Conservation (phyloP, 2,888 invertebrate genomes). For the Dyspetes luteomarginatus region DNA sequence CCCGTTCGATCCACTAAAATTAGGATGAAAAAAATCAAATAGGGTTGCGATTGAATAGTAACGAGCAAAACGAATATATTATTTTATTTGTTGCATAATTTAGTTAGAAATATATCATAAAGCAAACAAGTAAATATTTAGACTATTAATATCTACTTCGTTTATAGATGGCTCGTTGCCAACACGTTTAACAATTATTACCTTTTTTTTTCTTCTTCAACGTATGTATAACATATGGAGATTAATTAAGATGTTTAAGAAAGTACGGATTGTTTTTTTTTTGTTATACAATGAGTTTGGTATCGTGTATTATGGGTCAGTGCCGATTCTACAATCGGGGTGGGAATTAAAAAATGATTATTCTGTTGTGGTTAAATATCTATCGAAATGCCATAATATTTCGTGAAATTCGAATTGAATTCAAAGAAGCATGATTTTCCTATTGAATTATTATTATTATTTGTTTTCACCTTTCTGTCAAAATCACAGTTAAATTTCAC, state of each 20-base stretch:
- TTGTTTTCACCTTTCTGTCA: conserved; percentile 29
- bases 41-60: conserved; percentile 25
- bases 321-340: too few species aligned
- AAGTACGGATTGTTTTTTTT: conserved; percentile 12
- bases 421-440: conserved; percentile 33
- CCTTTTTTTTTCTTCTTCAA: conserved; percentile 70
- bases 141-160: conserved; percentile 72
- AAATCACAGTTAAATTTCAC: conserved; percentile 59
- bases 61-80: conserved; percentile 76
- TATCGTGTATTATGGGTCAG: neutral
- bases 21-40: conserved; percentile 5
- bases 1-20: neutral
- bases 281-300: conserved; percentile 2
- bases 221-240: conserved; percentile 66
- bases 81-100: conserved; percentile 77
- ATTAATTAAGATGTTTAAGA: conserved; percentile 54
- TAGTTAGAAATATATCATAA: conserved; percentile 78
- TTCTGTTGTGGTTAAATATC: neutral
- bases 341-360: conserved; percentile 33
- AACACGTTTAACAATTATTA: conserved; percentile 74
- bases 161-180: conserved; percentile 67
- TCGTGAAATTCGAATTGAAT: conserved; percentile 29
- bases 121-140: conserved; percentile 73
- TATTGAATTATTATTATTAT: conserved; percentile 19
- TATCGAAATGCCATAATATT: conserved; percentile 38